Base-by-base conservation (phyloP, 2,888 invertebrate species). In the Anoplius nigerrimus region DNA sequence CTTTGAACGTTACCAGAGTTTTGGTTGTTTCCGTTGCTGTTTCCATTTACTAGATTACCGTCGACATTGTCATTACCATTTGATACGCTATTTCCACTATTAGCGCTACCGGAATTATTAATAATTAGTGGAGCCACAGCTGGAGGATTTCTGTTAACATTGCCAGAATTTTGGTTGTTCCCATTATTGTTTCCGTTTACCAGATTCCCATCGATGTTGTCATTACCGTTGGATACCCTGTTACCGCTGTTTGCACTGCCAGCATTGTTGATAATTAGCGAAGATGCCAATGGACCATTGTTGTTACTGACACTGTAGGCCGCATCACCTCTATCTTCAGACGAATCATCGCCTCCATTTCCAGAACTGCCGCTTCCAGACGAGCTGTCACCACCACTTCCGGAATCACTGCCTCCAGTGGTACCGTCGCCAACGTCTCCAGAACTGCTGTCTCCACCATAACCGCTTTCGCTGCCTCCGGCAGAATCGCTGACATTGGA, bases 31-130 rank as follows among this genome's bases (percentile, higher is more conserved):
- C 42, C 55, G 60, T 70, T 66, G 13, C 22, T 18, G 22, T 69
- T 69, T 0, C 55, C 63, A 24, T 69, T 71, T 0, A 69, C 62
- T 4, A 69, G 34, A 46, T 72, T 70, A 8, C 66, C 70, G 24
- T 67, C 24, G 2, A 54, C 20, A 8, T 48, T 34, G 18, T 63
- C 68, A 18, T 62, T 43, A 6, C 66, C 70, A 18, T 74, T 69
- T 0, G 64, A 54, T 6, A 65, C 62, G 1, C 43, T 15, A 27
- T 72, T 74, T 2, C 34, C 34, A 57, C 43, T 60, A 27, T 74
- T 62, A 8, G 6, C 18, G 24, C 46, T 58, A 2, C 62, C 62
- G 15, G 71, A 57, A 54, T 56, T 68, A n/a, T 71, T 71, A 6
- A 72, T 64, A 21, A 66, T 58, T 0, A 34, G 22, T 0, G 60